These are phyloP conservation scores for Cydia strobilella DNA, from an alignment of 1,140 invertebrate genomes.

Conservation along the genomic window DNA sequence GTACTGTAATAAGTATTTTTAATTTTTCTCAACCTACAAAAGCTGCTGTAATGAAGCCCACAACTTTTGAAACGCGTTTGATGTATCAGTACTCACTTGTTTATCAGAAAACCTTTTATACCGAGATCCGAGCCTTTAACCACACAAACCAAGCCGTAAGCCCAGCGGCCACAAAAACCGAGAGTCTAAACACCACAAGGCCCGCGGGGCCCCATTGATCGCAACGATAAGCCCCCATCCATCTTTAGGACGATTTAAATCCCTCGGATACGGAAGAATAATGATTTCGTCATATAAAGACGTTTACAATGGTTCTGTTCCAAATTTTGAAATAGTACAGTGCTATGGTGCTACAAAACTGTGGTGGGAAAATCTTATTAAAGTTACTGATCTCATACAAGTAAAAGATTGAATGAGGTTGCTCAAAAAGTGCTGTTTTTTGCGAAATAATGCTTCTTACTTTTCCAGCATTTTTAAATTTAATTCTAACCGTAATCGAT, in stretches of 20 bases:
- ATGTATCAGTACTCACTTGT: background rate
- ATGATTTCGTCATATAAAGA: slow-evolving; percentile 23
- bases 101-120: background rate
- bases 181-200: slow-evolving; percentile 4
- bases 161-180: background rate
- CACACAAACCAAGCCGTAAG: slow-evolving; percentile 5
- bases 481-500: no score
- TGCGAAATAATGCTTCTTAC: no score
- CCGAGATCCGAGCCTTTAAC: background rate
- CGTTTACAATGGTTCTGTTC: background rate
- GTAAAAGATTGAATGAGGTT: no score
- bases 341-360: no score
- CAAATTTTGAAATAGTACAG: background rate
- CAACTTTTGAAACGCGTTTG: background rate
- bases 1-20: no score
- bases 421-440: no score
- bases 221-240: slow-evolving; percentile 21
- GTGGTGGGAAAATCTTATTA: no score
- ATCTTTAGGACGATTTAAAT: slow-evolving; percentile 22
- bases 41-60: background rate
- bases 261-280: slow-evolving; percentile 20
- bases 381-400: no score
- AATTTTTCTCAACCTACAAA: no score
- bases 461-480: no score
- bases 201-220: slow-evolving; percentile 13